phyloP scores from a whole-genome alignment of 2,113 vertebrate genomes.

The Fregetta grallaria region DNA sequence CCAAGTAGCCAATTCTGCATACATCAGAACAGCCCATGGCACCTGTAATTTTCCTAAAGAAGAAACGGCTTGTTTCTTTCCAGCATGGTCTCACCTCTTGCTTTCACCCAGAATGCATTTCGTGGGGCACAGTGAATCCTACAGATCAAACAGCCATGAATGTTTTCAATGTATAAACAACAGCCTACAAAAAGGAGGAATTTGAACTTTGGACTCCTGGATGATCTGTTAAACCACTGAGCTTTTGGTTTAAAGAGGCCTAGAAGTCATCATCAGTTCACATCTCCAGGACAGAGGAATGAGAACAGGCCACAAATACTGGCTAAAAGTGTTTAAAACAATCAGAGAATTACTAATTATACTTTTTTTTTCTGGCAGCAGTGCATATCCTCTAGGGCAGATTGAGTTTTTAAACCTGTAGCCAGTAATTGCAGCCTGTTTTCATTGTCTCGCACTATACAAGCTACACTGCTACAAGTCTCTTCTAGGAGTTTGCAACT shows the following conservation, averaged over 20 bases:
- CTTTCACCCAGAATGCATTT: not conserved
- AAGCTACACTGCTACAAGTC: not conserved
- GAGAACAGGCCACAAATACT: not conserved
- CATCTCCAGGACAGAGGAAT: not conserved
- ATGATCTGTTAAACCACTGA: not conserved
- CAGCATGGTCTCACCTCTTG: not conserved
- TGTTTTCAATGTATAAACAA: not conserved
- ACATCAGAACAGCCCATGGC: not conserved
- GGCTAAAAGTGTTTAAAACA: not conserved
- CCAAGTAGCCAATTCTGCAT: not conserved
- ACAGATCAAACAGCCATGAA: not conserved
- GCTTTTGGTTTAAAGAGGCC: not conserved
- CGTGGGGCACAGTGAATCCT: not conserved
- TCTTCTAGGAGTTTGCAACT: not conserved
- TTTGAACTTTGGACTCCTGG: not conserved
- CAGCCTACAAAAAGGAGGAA: not conserved
- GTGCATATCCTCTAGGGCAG: not conserved
- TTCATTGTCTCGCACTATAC: fast-evolving
- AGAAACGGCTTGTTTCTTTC: not conserved
- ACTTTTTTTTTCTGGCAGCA: not conserved
- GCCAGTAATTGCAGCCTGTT: not conserved
- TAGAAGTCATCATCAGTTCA: not conserved
- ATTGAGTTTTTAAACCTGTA: not conserved
- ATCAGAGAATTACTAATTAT: not conserved
- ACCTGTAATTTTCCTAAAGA: not conserved